Evolutionary conservation across 30 jellyfish, hydroid and myxozoan genomes (phyloP).

Genomic region (Mastigias papua): DNA sequence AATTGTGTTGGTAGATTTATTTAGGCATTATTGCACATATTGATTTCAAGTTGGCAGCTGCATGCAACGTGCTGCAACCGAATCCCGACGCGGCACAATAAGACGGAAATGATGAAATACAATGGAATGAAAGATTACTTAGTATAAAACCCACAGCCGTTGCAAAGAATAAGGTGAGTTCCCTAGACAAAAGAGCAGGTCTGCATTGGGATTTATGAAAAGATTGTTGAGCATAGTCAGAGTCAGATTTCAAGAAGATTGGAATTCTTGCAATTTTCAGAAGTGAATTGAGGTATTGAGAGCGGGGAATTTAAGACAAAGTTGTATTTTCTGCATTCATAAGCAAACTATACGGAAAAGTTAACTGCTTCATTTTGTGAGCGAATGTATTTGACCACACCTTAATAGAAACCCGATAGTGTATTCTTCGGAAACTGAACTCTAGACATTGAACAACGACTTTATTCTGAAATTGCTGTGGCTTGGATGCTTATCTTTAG

Average conservation of each 20-base stretch:
- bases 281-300: background rate
- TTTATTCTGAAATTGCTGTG: background rate
- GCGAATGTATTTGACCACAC: background rate
- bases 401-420: background rate
- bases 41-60: conserved; percentile 14
- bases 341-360: too few species aligned
- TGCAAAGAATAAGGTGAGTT: conserved; percentile 20
- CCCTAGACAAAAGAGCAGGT: conserved; percentile 35
- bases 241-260: background rate
- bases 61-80: conserved; percentile 31
- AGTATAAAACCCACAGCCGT: conserved; percentile 18
- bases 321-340: too few species aligned
- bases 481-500: background rate
- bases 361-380: too few species aligned
- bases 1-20: too few species aligned
- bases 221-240: conserved; percentile 16
- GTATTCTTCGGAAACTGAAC: conserved; percentile 6
- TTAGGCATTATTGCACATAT: too few species aligned
- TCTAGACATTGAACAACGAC: background rate
- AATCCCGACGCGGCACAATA: conserved; percentile 7
- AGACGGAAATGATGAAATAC: conserved; percentile 23
- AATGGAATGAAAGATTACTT: conserved; percentile 19
- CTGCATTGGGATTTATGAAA: background rate
- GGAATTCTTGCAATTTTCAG: background rate
- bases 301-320: background rate